Conservation (phyloP, 2,113 vertebrate genomes). For the Rhinolophus ferrumequinum region DNA sequence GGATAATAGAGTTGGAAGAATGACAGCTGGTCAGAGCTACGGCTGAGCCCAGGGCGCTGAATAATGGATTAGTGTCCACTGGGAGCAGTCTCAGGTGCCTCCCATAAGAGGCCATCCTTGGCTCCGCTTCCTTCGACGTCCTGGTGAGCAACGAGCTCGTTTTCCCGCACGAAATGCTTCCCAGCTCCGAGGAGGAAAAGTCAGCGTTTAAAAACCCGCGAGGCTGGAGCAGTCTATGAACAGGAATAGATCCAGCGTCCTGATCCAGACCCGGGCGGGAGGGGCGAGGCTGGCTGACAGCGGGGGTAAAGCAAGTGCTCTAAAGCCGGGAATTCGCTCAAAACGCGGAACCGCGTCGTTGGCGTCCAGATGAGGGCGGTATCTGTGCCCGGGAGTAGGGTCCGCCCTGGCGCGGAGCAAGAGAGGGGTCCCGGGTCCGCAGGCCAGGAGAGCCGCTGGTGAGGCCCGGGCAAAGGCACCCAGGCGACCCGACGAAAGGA, state of each 20-base stretch:
- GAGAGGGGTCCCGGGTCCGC: not conserved
- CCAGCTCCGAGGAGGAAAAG: not conserved
- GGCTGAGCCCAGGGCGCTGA: not conserved
- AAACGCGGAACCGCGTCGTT: not conserved
- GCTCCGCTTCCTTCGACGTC: not conserved
- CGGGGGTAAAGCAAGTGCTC: not conserved
- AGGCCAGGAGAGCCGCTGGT: not conserved
- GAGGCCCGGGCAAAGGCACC: too few relatives aligned
- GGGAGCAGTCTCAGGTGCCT: slow-evolving; percentile 38
- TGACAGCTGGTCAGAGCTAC: not conserved
- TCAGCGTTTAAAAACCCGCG: not conserved
- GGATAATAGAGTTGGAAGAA: not conserved
- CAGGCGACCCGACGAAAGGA: not conserved
- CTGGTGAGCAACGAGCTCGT: not conserved
- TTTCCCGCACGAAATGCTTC: not conserved
- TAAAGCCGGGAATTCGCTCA: not conserved
- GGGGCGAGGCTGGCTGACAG: not conserved
- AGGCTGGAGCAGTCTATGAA: not conserved
- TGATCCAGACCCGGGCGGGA: not conserved
- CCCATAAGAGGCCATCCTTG: not conserved
- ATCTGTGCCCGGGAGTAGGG: not conserved
- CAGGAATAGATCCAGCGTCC: not conserved
- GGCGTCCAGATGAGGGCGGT: not conserved
- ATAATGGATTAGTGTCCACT: slow-evolving; percentile 39
- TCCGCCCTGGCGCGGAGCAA: not conserved